phyloP scores from a whole-genome alignment of 2,888 invertebrate genomes.

The Selenia dentaria region DNA sequence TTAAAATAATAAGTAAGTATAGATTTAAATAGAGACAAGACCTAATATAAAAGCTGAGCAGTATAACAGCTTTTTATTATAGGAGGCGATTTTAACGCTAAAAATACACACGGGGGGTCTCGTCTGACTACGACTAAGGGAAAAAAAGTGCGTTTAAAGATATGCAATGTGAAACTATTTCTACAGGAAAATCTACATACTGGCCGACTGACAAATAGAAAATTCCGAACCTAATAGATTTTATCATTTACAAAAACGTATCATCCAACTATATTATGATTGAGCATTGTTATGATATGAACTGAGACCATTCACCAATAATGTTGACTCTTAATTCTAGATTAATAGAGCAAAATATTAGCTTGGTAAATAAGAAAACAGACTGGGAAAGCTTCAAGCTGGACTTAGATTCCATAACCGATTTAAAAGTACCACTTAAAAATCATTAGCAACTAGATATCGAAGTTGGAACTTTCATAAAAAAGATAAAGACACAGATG shows the following conservation, averaged over 20 bases:
- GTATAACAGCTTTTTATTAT: no score
- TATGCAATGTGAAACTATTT: neutral
- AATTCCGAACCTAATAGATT: no score
- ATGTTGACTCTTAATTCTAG: neutral
- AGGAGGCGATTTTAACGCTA: no score
- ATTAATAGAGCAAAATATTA: neutral
- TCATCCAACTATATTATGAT: no score
- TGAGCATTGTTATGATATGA: neutral
- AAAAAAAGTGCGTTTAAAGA: neutral
- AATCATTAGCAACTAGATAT: neutral
- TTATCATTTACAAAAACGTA: no score
- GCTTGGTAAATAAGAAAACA: neutral
- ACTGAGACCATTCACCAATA: neutral
- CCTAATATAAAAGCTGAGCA: no score
- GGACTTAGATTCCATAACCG: neutral
- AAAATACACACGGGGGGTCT: neutral
- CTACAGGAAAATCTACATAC: neutral
- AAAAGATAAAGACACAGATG: neutral
- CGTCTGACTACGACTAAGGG: neutral
- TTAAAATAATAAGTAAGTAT: no score
- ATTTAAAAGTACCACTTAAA: neutral
- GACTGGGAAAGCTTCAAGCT: neutral
- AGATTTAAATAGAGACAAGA: no score
- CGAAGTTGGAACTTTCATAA: neutral
- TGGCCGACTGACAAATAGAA: neutral